Percentiles rank a stretch among this genome's conserved stretches.
Evolutionary conservation across 2,797 vertebrate genomes (phyloP).

Genomic region (Onychomys leucogaster): DNA sequence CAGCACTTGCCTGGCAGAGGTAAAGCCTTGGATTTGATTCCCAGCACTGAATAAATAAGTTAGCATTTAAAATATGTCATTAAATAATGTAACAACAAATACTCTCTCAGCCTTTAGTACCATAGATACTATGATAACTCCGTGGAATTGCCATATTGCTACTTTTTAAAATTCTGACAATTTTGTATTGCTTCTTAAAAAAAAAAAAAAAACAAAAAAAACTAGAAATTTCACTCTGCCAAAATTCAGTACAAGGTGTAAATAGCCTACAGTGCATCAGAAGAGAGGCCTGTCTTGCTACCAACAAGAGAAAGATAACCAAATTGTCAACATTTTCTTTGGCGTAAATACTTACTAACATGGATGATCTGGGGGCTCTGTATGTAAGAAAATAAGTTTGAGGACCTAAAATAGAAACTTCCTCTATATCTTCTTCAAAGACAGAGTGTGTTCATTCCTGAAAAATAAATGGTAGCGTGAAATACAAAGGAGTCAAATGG

Average conservation of each 20-base stretch:
- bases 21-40: background rate
- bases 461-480: conserved; percentile 4
- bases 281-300: background rate
- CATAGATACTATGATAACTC: background rate
- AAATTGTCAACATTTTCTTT: background rate
- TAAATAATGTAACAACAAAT: background rate
- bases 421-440: background rate
- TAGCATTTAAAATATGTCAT: background rate
- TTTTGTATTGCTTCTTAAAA: background rate
- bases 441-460: background rate
- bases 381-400: background rate
- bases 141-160: background rate
- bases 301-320: background rate
- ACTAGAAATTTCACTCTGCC: background rate
- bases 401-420: background rate
- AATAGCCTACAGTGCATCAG: background rate
- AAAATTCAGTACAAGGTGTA: conserved; percentile 18
- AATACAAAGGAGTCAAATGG: background rate
- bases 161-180: background rate
- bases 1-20: background rate
- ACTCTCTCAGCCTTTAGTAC: background rate
- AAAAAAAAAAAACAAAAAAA: conserved; percentile 56
- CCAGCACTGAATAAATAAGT: background rate
- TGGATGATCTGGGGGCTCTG: background rate
- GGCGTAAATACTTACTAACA: background rate